Conservation (phyloP, 2,113 vertebrate species). For the Steatornis caripensis region DNA sequence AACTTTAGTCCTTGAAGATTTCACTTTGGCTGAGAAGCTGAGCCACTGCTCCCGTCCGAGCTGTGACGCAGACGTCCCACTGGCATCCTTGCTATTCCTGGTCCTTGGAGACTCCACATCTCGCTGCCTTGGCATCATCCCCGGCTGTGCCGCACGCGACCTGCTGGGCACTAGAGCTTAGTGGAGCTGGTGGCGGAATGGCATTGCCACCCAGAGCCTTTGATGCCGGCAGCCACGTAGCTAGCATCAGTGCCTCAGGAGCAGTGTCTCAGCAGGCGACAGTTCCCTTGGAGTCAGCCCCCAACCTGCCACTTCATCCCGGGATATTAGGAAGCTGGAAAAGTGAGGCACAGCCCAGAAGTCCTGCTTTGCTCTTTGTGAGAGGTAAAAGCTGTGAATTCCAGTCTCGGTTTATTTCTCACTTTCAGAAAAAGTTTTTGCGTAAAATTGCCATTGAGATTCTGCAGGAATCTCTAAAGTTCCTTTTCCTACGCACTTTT, state of each 20-base stretch:
- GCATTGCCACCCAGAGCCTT: no score
- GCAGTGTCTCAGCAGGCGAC: background rate
- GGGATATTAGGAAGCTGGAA: background rate
- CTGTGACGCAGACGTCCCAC: background rate
- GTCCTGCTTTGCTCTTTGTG: background rate
- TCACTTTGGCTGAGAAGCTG: background rate
- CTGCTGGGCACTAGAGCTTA: rapidly evolving
- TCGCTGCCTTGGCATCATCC: rapidly evolving
- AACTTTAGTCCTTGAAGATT: no score
- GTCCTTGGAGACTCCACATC: background rate
- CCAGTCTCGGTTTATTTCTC: background rate
- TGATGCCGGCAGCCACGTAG: rapidly evolving
- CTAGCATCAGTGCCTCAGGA: background rate
- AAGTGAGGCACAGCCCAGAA: background rate
- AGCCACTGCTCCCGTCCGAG: no score
- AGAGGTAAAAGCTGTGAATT: background rate
- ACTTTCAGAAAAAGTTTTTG: background rate
- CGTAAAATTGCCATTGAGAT: background rate
- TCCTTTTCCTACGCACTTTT: no score
- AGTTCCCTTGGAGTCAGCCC: background rate
- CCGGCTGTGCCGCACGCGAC: rapidly evolving
- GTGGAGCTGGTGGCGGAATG: rapidly evolving
- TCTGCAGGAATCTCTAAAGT: background rate
- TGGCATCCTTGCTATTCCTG: background rate
- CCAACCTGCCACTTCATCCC: background rate